A percentile compares a stretch with the other conserved stretches of the same genome.
phyloP scores from a whole-genome alignment of 1,140 invertebrate genomes.

The Drosophila arawakana region DNA sequence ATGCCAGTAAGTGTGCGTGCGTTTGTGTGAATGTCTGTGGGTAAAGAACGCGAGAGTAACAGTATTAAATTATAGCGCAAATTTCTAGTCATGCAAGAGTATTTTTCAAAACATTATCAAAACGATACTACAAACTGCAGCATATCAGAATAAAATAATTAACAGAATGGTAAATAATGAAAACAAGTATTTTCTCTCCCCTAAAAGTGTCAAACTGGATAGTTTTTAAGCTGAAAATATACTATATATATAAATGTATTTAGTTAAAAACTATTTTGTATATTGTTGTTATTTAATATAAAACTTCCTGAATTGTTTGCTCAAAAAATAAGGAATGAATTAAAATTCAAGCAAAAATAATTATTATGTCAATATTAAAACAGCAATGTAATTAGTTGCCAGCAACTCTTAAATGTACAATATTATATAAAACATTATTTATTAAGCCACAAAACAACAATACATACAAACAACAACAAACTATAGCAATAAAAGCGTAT shows the following conservation, averaged over 20 bases:
- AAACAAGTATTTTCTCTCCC: slow-evolving; percentile 25
- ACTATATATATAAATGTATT: slow-evolving; percentile 20
- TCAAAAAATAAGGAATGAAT: slow-evolving; percentile 18
- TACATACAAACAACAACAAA: slow-evolving; percentile 36
- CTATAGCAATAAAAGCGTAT: slow-evolving; percentile 44
- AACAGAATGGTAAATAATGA: slow-evolving; percentile 6
- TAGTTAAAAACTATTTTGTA: slow-evolving; percentile 38
- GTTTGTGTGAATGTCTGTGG: slow-evolving; percentile 8
- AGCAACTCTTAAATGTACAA: slow-evolving; percentile 37
- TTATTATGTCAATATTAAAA: slow-evolving; percentile 12
- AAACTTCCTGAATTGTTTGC: slow-evolving; percentile 46
- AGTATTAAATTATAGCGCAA: slow-evolving; percentile 50
- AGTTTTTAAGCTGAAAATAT: slow-evolving; percentile 5
- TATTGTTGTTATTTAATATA: slow-evolving; percentile 40
- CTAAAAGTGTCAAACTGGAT: slow-evolving; percentile 13
- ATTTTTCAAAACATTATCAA: slow-evolving; percentile 24
- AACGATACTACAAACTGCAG: slow-evolving; percentile 31
- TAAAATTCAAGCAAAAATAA: slow-evolving; percentile 9
- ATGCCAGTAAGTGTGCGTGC: slow-evolving; percentile 10
- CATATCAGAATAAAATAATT: slow-evolving; percentile 34
- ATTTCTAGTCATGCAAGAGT: slow-evolving; percentile 42
- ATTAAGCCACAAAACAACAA: slow-evolving; percentile 41
- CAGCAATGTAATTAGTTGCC: slow-evolving; percentile 33
- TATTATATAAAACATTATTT: slow-evolving; percentile 30
- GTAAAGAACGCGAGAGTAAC: slow-evolving; percentile 16